A percentile compares a stretch with the other conserved stretches of the same genome.
Conservation (phyloP, 2,113 vertebrate genomes). For the Micromys minutus region DNA sequence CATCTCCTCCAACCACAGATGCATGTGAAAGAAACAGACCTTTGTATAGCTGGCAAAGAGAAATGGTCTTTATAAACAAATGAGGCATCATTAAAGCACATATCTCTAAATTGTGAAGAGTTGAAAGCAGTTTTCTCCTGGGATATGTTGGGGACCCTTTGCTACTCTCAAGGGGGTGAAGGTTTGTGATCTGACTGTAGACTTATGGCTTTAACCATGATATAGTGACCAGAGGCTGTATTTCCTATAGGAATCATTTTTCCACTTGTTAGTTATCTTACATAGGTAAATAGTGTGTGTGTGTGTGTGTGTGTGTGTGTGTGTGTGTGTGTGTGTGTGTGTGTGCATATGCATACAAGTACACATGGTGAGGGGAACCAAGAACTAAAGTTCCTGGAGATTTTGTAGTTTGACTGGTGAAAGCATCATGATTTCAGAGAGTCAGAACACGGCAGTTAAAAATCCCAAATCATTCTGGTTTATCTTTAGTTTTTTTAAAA, state of each 20-base stretch:
- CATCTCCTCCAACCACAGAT: neutral
- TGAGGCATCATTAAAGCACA: conserved; percentile 45
- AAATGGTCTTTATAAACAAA: conserved; percentile 47
- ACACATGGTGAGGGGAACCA: neutral
- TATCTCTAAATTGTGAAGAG: conserved; percentile 13
- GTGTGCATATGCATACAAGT: neutral
- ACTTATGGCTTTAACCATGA: neutral
- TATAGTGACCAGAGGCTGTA: neutral
- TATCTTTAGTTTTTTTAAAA: neutral
- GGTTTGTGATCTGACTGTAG: conserved; percentile 25
- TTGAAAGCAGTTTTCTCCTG: conserved; percentile 48
- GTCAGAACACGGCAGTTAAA: neutral
- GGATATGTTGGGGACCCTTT: neutral
- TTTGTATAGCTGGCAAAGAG: conserved; percentile 22
- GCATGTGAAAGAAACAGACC: neutral
- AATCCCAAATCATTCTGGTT: neutral
- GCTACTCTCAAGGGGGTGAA: neutral
- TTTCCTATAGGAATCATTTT: conserved; percentile 50
- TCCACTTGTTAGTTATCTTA: neutral
- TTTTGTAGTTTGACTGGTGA: neutral
- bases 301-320: neutral
- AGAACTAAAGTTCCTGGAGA: neutral
- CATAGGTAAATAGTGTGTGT: neutral
- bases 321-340: neutral
- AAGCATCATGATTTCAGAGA: neutral